Evolutionary conservation across 2,888 invertebrate species (phyloP).

Genomic region (Spisula solida): DNA sequence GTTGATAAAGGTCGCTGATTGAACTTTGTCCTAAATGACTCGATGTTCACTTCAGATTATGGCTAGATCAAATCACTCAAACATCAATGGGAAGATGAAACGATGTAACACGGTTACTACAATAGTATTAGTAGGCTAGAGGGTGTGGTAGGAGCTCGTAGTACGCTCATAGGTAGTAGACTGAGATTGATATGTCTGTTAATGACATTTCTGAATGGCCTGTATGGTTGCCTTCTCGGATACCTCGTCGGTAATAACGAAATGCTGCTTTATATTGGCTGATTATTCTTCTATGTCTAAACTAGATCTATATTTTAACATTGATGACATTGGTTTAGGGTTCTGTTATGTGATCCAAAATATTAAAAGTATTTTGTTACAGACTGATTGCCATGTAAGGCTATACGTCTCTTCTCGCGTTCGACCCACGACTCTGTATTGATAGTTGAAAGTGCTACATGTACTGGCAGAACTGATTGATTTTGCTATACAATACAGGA

Average conservation of each 20-base stretch:
- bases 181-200: not conserved
- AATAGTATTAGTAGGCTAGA: not conserved
- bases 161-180: not conserved
- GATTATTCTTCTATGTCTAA: too few species aligned
- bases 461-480: too few species aligned
- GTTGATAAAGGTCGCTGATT: constrained; percentile 26
- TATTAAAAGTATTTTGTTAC: too few species aligned
- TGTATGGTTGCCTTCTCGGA: not conserved
- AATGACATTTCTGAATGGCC: not conserved
- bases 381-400: too few species aligned
- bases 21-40: constrained; percentile 36
- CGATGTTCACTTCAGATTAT: constrained; percentile 27
- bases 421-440: too few species aligned
- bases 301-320: too few species aligned
- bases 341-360: too few species aligned
- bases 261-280: not conserved
- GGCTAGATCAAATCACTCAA: not conserved
- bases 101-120: not conserved
- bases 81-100: constrained; percentile 15
- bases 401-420: too few species aligned
- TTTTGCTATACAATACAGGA: too few species aligned
- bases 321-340: too few species aligned
- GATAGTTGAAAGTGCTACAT: too few species aligned
- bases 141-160: not conserved
- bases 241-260: not conserved